A percentile compares a stretch with the other conserved stretches of the same genome.
Conservation (phyloP, 2,113 vertebrate genomes). For the Perccottus glenii region DNA sequence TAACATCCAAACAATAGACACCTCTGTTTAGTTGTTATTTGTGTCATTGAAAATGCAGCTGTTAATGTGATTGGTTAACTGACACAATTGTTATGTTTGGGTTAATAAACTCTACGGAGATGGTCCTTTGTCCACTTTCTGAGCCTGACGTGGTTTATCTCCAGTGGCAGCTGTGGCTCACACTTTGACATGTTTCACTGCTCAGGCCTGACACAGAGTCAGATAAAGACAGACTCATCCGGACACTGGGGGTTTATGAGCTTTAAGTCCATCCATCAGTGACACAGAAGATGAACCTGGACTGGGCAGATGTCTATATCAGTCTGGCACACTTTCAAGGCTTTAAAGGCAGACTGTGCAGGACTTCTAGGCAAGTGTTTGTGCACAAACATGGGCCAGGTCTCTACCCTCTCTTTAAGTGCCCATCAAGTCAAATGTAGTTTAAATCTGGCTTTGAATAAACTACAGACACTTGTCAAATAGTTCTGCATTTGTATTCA, state of each 20-base stretch:
- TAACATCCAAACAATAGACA: too few species aligned
- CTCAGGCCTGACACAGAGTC: constrained; percentile 52
- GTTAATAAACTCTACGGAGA: too few species aligned
- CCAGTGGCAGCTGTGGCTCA: constrained; percentile 17
- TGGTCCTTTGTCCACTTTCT: constrained; percentile 6
- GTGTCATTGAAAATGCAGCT: too few species aligned
- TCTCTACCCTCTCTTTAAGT: too few species aligned
- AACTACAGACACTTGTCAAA: too few species aligned
- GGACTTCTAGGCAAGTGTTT: not conserved
- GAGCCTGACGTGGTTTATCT: constrained; percentile 38
- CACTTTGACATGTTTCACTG: constrained; percentile 67
- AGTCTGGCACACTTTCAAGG: not conserved
- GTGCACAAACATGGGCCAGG: too few species aligned
- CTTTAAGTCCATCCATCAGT: constrained; percentile 58
- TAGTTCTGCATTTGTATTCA: too few species aligned
- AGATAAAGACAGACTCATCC: not conserved
- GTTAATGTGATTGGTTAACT: too few species aligned
- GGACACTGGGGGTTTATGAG: not conserved
- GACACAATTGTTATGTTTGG: too few species aligned
- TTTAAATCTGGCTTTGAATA: too few species aligned
- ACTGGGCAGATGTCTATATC: constrained; percentile 12
- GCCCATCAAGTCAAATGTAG: too few species aligned
- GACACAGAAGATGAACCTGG: constrained; percentile 32
- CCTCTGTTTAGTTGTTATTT: too few species aligned
- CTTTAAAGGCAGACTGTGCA: not conserved